Percentiles rank a stretch among this genome's conserved stretches.
These are phyloP conservation scores for Anaspis maculata DNA, from an alignment of 2,888 invertebrate species.

Conservation along the genomic window DNA sequence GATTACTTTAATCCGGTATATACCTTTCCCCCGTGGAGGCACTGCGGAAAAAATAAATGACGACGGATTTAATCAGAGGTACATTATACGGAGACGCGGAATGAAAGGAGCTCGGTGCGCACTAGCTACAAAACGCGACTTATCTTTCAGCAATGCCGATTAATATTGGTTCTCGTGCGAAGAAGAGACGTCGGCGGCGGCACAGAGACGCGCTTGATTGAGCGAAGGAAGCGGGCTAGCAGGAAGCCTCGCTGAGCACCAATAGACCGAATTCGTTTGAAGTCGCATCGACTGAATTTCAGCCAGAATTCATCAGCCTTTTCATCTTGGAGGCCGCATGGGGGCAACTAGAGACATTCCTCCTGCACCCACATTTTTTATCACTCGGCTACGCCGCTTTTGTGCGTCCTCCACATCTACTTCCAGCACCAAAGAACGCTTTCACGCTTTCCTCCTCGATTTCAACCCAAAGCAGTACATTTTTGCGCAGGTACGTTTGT, in stretches of 20 bases:
- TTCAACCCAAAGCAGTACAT: no score
- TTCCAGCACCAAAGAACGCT: no score
- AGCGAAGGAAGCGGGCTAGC: conserved; percentile 18
- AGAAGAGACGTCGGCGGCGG: neutral
- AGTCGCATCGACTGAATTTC: conserved; percentile 9
- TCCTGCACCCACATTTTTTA: no score
- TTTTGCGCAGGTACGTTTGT: no score
- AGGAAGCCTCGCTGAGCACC: conserved; percentile 16
- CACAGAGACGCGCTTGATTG: conserved; percentile 23
- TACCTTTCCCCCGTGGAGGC: no score
- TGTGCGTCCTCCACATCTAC: no score
- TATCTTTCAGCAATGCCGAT: conserved; percentile 13
- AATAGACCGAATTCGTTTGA: conserved; percentile 22
- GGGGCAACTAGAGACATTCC: no score
- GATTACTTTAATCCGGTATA: conserved; percentile 20
- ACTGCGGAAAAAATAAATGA: conserved; percentile 11
- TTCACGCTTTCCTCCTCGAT: no score
- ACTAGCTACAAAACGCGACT: conserved; percentile 1
- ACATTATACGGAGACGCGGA: conserved; percentile 8
- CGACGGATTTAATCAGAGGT: conserved; percentile 15
- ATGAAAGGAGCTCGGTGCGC: conserved; percentile 9
- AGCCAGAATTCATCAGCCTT: conserved; percentile 10
- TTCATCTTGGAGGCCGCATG: neutral
- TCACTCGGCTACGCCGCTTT: no score
- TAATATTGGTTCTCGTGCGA: conserved; percentile 9